Evolutionary conservation across 2,113 vertebrate species (phyloP), one percentile per base, ranked within the genome.

Genomic region (Galemys pyrenaicus): DNA sequence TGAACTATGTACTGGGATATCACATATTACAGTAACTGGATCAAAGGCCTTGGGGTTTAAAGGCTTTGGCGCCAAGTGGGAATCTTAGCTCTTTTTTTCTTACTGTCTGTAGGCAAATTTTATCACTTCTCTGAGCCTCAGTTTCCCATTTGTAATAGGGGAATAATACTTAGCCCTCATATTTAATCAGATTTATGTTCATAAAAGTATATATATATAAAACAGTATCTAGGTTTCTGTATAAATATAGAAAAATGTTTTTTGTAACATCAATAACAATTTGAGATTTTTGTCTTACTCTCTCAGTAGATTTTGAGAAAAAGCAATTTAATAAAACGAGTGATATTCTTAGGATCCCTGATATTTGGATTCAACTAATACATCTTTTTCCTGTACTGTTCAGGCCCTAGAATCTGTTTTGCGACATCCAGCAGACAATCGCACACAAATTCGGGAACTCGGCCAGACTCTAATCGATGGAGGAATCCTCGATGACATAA

Each of bases 381-480:
- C 67, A 85, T 86, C 71, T 56, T 84, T 82, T 80, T 58, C 13
- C 79, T n/a, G 0, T 39, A 79, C 0, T 88, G 6, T 70, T 88
- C 97, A 99, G 99, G 98, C 98, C 91, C 91, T 99, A 97, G 99
- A 99, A 97, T 98, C 98, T 19, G 99, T 99, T 79, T 98, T 99
- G 70, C 99, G 99, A 44, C 99, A 99, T 96, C 99, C 99, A 0
- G 98, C 99, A 22, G 99, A 99, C 97, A 99, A 99, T 98, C 98
- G 99, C 91, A 99, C 99, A 1, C 99, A 99, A 98, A 99, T 99
- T 97, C 98, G 99, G 87, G 99, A 99, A 96, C 98, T 99, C 75
- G 99, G 99, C 56, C 99, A 99, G 98, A 99, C 99, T 0, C 95
- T 99, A 97, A 99, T 99, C 87, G 99, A 99, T n/a, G 99, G 99